A percentile compares a stretch with the other conserved stretches of the same genome.
These are phyloP conservation scores for Sarcophaga variegata DNA, from an alignment of 2,888 invertebrate species.

Conservation along the genomic window DNA sequence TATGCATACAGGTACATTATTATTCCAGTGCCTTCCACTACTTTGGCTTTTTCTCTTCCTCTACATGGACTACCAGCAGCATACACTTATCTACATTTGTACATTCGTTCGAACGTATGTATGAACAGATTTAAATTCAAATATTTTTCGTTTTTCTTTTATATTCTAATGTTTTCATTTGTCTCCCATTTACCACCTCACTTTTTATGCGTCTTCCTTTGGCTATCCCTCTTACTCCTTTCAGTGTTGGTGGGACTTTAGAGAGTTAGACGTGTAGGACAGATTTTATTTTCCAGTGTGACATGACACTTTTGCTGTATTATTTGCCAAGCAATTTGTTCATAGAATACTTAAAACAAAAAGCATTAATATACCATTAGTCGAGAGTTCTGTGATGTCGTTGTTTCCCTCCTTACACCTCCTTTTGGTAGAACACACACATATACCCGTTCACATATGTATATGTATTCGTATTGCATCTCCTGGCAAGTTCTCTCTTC, in stretches of 20 bases:
- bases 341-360: constrained; percentile 46
- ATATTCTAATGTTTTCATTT: not conserved
- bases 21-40: no score
- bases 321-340: constrained; percentile 56
- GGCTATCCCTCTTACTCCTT: no score
- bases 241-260: no score
- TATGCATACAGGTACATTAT: no score
- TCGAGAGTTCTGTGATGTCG: not conserved
- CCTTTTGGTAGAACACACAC: not conserved
- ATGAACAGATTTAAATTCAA: not conserved
- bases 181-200: no score
- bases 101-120: not conserved
- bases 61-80: no score
- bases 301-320: constrained; percentile 53
- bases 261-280: not conserved
- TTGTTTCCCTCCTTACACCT: not conserved
- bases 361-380: constrained; percentile 51
- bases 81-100: no score
- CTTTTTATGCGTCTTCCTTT: no score
- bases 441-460: no score
- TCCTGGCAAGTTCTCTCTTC: no score
- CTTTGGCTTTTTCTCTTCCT: no score
- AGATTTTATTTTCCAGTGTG: not conserved
- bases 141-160: not conserved
- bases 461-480: no score